Conservation (phyloP, 2,888 invertebrate genomes). For the Cephus pulcher region DNA sequence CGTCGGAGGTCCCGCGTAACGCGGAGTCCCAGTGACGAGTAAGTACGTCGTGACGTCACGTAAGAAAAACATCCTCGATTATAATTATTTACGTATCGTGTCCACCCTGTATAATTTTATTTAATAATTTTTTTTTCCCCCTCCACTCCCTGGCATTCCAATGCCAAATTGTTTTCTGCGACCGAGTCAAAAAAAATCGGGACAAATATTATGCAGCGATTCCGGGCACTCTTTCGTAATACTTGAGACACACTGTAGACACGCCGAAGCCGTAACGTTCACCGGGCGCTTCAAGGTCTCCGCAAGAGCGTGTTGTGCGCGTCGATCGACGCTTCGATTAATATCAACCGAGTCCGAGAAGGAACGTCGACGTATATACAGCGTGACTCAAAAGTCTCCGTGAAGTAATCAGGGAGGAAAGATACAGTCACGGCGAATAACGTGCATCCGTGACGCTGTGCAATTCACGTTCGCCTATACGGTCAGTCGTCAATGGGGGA, state of each 20-base stretch:
- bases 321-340: not conserved
- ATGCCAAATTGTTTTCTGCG: not conserved
- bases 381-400: not conserved
- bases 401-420: not conserved
- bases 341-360: not conserved
- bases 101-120: not conserved
- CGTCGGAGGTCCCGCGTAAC: not conserved
- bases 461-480: not conserved
- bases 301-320: not conserved
- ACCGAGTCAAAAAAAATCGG: not conserved
- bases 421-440: not conserved
- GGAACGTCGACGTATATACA: not conserved
- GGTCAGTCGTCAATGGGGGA: not conserved
- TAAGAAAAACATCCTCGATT: not conserved
- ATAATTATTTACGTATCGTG: not conserved
- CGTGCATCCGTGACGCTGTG: not conserved
- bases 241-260: not conserved
- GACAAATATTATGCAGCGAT: not conserved
- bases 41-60: not conserved
- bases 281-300: constrained; percentile 2
- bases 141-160: not conserved
- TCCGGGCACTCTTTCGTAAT: not conserved
- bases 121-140: too few species aligned
- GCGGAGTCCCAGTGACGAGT: not conserved
- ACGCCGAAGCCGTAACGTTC: not conserved